A percentile compares a stretch with the other conserved stretches of the same genome.
phyloP scores from a whole-genome alignment of 2,113 vertebrate genomes.

The Craseonycteris thonglongyai region DNA sequence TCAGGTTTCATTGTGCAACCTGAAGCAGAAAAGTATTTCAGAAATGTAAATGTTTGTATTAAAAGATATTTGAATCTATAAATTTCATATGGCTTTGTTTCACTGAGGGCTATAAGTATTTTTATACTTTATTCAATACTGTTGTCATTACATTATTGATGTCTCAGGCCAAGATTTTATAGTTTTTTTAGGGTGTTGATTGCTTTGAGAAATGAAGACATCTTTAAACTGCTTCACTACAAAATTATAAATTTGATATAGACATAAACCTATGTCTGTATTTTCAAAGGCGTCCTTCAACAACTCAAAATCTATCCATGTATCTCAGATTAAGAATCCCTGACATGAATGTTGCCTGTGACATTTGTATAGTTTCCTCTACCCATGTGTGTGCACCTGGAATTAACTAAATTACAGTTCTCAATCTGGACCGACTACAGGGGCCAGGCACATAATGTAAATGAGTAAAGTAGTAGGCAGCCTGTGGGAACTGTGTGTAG shows the following conservation, averaged over 20 bases:
- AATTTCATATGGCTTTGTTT: background rate
- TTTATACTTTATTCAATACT: background rate
- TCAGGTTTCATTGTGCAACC: background rate
- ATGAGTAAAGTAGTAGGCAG: background rate
- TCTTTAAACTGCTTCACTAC: background rate
- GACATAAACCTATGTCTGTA: background rate
- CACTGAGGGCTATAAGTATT: background rate
- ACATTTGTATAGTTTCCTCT: background rate
- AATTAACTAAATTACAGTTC: background rate
- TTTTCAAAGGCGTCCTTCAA: background rate
- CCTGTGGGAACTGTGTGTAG: background rate
- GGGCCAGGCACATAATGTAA: background rate
- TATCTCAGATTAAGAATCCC: background rate
- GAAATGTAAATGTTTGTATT: background rate
- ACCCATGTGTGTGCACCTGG: background rate
- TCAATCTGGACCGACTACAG: background rate
- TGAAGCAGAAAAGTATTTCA: background rate
- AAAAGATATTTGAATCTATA: background rate
- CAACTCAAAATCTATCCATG: background rate
- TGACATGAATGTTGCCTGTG: background rate
- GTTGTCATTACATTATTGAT: background rate
- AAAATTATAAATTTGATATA: background rate
- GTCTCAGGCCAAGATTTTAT: background rate
- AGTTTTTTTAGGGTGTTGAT: background rate
- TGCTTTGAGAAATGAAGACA: background rate